These are phyloP conservation scores for Frieseomelitta varia DNA, from an alignment of 1,140 invertebrate species.

Conservation along the genomic window DNA sequence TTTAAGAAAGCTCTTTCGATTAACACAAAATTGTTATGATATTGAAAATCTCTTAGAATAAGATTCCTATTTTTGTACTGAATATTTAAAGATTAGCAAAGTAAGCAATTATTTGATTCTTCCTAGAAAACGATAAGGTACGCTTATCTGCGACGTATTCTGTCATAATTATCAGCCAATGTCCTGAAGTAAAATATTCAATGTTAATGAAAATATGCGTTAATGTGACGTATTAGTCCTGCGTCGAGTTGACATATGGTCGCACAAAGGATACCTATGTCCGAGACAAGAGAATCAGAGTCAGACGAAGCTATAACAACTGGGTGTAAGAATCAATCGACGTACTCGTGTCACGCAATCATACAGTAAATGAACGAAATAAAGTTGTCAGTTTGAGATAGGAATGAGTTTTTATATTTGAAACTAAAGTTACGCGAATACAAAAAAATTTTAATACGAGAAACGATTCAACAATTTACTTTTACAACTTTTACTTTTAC, in stretches of 20 bases:
- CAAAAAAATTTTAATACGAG: conserved; percentile 35
- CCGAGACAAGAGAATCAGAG: conserved; percentile 29
- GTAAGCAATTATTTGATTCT: conserved; percentile 25
- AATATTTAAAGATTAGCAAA: conserved; percentile 44
- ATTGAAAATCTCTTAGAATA: conserved; percentile 46
- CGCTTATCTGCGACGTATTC: conserved; percentile 31
- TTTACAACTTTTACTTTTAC: conserved; percentile 11
- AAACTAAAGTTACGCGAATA: conserved; percentile 3
- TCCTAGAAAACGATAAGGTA: conserved; percentile 31
- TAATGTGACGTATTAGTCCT: conserved; percentile 8
- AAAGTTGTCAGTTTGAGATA: conserved; percentile 68
- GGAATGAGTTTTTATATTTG: conserved; percentile 57
- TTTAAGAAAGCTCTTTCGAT: conserved; percentile 28
- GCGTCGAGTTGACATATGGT: conserved; percentile 31
- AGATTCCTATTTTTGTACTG: conserved; percentile 65
- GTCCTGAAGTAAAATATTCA: conserved; percentile 18
- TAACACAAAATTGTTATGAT: conserved; percentile 35
- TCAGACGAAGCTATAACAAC: conserved; percentile 29
- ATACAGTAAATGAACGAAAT: conserved; percentile 53
- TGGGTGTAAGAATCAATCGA: conserved; percentile 47
- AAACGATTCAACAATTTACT: conserved; percentile 2
- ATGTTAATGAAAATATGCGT: conserved; percentile 1
- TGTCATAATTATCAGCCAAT: conserved; percentile 13
- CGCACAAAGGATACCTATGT: conserved; percentile 31
- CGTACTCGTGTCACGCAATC: conserved; percentile 49